Evolutionary conservation across 2,888 invertebrate genomes (phyloP).

Genomic region (Pharmacophagus antenor): DNA sequence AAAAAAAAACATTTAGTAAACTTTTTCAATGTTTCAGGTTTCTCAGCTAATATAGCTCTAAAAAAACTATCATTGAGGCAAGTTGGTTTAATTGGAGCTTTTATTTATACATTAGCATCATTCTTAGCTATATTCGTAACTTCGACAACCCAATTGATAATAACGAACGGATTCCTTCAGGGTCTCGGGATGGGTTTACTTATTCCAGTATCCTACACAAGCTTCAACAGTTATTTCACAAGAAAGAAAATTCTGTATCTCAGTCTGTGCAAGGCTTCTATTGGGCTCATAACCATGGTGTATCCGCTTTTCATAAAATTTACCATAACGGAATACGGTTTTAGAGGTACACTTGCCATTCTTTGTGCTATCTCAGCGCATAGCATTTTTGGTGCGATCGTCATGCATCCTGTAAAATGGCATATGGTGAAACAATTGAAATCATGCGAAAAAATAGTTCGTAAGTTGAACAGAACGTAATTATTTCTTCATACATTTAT

Average conservation of each 20-base stretch:
- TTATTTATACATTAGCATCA: conserved; percentile 83
- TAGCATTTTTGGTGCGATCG: conserved; percentile 83
- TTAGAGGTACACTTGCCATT: conserved; percentile 85
- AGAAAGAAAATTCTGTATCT: conserved; percentile 85
- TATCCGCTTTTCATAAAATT: conserved; percentile 84
- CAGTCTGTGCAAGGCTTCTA: conserved; percentile 85
- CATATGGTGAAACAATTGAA: conserved; percentile 80
- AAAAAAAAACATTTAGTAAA: conserved; percentile 2
- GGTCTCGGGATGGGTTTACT: conserved; percentile 86
- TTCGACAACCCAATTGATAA: conserved; percentile 82
- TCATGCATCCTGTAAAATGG: conserved; percentile 88
- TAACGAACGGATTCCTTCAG: conserved; percentile 84
- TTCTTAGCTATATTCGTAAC: conserved; percentile 83
- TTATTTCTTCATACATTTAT: not conserved
- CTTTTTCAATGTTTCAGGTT: conserved; percentile 72
- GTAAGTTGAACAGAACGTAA: conserved; percentile 48
- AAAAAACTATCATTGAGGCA: conserved; percentile 83
- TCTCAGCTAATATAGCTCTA: conserved; percentile 84
- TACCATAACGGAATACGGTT: conserved; percentile 83
- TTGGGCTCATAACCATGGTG: conserved; percentile 84
- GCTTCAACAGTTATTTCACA: conserved; percentile 88
- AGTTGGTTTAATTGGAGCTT: conserved; percentile 84
- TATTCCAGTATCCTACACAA: conserved; percentile 86
- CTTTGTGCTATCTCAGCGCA: conserved; percentile 85
- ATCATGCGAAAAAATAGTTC: conserved; percentile 64